A percentile compares a stretch with the other conserved stretches of the same genome.
Evolutionary conservation across 1,140 invertebrate species (phyloP).

Genomic region (Brachionus asplanchnoidis): DNA sequence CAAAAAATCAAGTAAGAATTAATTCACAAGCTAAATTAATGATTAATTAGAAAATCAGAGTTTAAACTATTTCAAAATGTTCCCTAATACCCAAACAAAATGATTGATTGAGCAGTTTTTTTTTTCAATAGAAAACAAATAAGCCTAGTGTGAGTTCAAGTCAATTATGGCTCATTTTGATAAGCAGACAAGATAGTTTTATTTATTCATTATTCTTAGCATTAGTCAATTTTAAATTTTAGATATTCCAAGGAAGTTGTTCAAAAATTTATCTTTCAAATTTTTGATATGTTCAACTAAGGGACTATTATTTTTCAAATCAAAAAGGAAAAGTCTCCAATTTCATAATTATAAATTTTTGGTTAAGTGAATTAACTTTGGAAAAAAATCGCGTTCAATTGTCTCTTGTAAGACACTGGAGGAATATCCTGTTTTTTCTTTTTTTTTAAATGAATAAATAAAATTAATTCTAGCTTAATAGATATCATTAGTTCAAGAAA

Average conservation of each 20-base stretch:
- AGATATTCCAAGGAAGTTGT: background rate
- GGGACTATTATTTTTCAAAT: too few relatives aligned
- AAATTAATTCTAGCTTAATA: too few relatives aligned
- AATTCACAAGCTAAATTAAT: background rate
- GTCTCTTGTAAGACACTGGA: too few relatives aligned
- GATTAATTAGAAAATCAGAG: conserved; percentile 32
- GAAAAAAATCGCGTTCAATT: too few relatives aligned
- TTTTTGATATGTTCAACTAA: background rate
- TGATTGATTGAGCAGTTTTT: background rate
- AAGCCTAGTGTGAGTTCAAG: background rate
- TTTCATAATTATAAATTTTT: too few relatives aligned
- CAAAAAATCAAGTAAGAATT: background rate
- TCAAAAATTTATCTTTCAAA: background rate
- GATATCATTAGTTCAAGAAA: too few relatives aligned
- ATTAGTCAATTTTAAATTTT: background rate
- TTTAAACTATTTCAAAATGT: background rate
- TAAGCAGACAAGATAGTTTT: background rate
- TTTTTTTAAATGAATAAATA: too few relatives aligned
- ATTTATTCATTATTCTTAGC: background rate
- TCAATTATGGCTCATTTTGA: background rate
- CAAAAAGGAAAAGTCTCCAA: too few relatives aligned
- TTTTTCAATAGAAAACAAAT: background rate
- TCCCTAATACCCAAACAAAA: background rate
- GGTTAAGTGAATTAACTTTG: too few relatives aligned
- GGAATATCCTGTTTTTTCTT: too few relatives aligned